Evolutionary conservation across 2,797 vertebrate genomes (phyloP).

Genomic region (Malurus splendens): DNA sequence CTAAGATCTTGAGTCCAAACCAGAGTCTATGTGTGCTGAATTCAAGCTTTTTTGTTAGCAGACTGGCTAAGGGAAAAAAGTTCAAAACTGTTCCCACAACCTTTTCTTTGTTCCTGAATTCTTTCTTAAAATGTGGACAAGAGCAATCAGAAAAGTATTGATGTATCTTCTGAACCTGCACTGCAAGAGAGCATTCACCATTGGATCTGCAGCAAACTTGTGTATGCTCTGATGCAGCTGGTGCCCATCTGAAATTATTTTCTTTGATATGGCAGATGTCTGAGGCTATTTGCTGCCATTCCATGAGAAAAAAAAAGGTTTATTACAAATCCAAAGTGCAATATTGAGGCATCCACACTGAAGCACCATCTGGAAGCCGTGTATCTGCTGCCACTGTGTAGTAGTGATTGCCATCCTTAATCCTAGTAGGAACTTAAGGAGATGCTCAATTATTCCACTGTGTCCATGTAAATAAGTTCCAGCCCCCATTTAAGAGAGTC

Average conservation of each 20-base stretch:
- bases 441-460: background rate
- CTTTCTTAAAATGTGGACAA: background rate
- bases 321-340: background rate
- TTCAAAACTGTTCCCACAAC: background rate
- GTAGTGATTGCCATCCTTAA: background rate
- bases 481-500: background rate
- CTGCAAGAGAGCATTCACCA: background rate
- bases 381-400: background rate
- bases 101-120: background rate
- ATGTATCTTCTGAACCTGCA: background rate
- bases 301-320: constrained; percentile 2
- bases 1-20: background rate
- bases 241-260: background rate
- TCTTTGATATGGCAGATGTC: constrained; percentile 28
- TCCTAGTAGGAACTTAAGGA: background rate
- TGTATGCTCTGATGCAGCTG: background rate
- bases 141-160: background rate
- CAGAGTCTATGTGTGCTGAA: background rate
- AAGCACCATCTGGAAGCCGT: constrained; percentile 30
- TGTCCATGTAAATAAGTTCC: background rate
- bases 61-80: background rate
- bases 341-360: background rate
- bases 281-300: constrained; percentile 23
- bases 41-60: background rate
- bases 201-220: background rate